Evolutionary conservation across 1,140 invertebrate species (phyloP).

Genomic region (Ephestia elutella): DNA sequence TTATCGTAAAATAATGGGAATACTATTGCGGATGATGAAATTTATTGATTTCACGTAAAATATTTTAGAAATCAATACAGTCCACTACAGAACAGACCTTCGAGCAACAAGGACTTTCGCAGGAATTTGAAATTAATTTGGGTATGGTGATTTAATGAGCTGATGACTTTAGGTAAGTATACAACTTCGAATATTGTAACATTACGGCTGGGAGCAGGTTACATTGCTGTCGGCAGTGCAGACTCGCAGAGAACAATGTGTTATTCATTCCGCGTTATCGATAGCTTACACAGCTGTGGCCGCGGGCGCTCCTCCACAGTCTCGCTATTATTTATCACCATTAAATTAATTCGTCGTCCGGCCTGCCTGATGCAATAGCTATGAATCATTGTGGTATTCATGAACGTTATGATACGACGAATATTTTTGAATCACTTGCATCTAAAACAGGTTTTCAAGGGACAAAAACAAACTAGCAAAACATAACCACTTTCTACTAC

Average conservation of each 20-base stretch:
- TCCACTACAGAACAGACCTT: no score
- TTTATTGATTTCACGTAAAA: no score
- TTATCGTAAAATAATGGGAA: no score
- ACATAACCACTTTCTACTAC: not conserved
- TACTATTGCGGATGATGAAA: no score
- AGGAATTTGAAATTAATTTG: no score
- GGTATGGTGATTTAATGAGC: no score
- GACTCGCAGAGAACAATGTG: conserved; percentile 27
- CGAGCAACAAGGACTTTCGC: no score
- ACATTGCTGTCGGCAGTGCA: not conserved
- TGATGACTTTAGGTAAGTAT: no score
- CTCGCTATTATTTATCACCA: conserved; percentile 33
- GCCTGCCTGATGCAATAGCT: conserved; percentile 47
- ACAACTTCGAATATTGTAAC: no score
- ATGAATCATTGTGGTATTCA: conserved; percentile 47
- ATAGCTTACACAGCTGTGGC: conserved; percentile 57
- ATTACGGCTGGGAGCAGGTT: not conserved
- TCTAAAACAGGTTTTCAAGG: not conserved
- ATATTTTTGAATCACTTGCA: not conserved
- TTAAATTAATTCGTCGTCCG: conserved; percentile 51
- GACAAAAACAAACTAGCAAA: not conserved
- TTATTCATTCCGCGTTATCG: conserved; percentile 39
- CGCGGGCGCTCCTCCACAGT: conserved; percentile 19
- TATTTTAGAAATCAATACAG: no score
- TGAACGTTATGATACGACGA: conserved; percentile 20